Evolutionary conservation across 2,797 vertebrate genomes (phyloP).

Genomic region (Rhadinocentrus ornatus): DNA sequence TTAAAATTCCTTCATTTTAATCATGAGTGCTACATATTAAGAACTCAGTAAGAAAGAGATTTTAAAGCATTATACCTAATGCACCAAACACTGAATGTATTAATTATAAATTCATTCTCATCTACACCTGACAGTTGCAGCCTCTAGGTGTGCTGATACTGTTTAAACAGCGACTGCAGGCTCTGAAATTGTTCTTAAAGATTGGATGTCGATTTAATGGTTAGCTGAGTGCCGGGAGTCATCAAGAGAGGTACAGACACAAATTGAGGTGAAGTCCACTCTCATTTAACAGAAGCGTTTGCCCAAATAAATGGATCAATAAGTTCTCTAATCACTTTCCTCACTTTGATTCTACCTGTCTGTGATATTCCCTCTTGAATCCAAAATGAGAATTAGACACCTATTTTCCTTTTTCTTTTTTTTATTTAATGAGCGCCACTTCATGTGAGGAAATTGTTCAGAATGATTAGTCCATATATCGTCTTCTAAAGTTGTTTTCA

Average conservation of each 20-base stretch:
- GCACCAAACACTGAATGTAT: constrained; percentile 28
- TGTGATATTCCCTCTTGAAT: constrained; percentile 37
- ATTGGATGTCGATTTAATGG: constrained; percentile 44
- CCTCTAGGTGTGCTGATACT: constrained; percentile 7
- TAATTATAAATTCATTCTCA: neutral
- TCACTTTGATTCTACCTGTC: constrained; percentile 49
- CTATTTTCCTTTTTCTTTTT: neutral
- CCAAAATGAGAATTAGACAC: constrained; percentile 28
- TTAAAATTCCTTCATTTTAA: constrained; percentile 16
- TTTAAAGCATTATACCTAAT: constrained; percentile 18
- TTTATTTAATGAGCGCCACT: neutral
- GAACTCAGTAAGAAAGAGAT: neutral
- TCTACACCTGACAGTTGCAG: constrained; percentile 28
- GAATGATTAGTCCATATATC: neutral
- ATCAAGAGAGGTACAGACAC: constrained; percentile 37
- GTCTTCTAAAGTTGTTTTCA: neutral
- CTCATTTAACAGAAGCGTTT: constrained; percentile 48
- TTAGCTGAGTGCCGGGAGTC: constrained; percentile 30
- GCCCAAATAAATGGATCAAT: constrained; percentile 68
- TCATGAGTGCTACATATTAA: constrained; percentile 17
- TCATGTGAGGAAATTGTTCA: neutral
- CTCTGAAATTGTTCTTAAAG: constrained; percentile 47
- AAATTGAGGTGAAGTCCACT: constrained; percentile 59
- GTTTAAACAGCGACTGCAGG: constrained; percentile 20
- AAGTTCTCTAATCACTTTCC: constrained; percentile 58